Percentiles rank a stretch among this genome's conserved stretches.
phyloP scores from a whole-genome alignment of 2,888 invertebrate species.

The Laspeyria flexula region DNA sequence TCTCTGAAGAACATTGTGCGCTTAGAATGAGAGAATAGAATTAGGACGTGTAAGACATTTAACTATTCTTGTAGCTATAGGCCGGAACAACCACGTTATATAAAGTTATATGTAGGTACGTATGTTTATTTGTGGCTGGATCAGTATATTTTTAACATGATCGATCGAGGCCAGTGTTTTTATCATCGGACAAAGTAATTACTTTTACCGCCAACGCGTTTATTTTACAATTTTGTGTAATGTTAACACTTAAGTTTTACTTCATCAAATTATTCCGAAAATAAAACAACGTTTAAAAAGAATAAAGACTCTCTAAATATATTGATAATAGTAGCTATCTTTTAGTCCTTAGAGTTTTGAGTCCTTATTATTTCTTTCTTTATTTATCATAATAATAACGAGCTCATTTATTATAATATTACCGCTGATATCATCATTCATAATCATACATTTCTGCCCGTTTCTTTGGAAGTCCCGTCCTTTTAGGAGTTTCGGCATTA shows the following conservation, averaged over 20 bases:
- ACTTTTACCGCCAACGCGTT: background rate
- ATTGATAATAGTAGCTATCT: too few relatives aligned
- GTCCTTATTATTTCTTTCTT: too few relatives aligned
- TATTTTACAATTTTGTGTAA: background rate
- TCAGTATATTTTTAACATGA: too few relatives aligned
- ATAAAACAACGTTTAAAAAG: background rate
- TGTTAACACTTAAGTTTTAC: background rate
- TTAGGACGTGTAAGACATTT: background rate
- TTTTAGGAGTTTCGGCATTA: background rate
- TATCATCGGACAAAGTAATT: constrained; percentile 1
- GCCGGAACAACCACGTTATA: too few relatives aligned
- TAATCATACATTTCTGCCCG: background rate
- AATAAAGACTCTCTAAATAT: background rate
- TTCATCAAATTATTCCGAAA: background rate
- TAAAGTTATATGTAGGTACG: too few relatives aligned
- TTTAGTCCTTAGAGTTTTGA: too few relatives aligned
- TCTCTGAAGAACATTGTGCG: background rate
- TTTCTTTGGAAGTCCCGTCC: background rate
- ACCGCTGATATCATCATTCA: background rate
- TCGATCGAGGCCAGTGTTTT: too few relatives aligned
- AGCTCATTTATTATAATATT: constrained; percentile 1
- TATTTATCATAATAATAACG: too few relatives aligned
- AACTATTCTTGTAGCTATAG: too few relatives aligned
- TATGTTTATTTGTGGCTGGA: too few relatives aligned
- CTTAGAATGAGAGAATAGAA: background rate